Evolutionary conservation across 2,888 invertebrate genomes (phyloP), one percentile per base, ranked within the genome.

Genomic region (Machimus atricapillus): DNA sequence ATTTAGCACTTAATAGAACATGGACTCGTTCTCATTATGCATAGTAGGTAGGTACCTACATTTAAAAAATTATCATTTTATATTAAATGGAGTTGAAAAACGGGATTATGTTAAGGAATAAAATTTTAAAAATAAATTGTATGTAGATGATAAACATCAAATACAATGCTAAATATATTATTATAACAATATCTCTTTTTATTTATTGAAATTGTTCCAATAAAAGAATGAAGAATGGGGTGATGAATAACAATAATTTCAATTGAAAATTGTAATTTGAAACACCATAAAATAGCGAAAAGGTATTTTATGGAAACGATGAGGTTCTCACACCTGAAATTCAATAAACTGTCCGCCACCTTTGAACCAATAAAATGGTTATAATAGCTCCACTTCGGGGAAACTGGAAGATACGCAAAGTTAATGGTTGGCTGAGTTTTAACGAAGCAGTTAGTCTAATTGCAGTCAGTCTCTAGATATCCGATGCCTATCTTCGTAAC

Each of bases 401-500:
- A 12, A 12, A 0, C 2, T 12, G 19, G 1, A 66, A 66, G 66
- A 66, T 66, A 66, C 66, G 31, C 85, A 85, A 74, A 85, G 74
- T 85, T 52, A 85, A 85, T 74, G 46, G 31, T 7, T 74, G 43
- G 27, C 43, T 43, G 31, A 46, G 85, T 66, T 85, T 46, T 31
- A 85, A 74, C 52, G 43, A 52, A 85, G 74, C 37, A 74, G 73
- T 43, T 85, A 74, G 73, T 85, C 85, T 85, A 85, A 85, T 85
- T 85, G 85, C 85, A 85, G 74, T 85, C 74, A 19, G 46, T 58
- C 19, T 58, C 12, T 14, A 74, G 85, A 85, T 85, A 83, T 74
- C 46, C 74, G 85, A 85, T 46, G 73, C 85, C 85, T 85, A 85
- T 85, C 85, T 85, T 23, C 74, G 37, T 74, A 43, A 23, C 27